Base-by-base conservation (phyloP, 35 echinoderm and acorn worm genomes). In the Ophioderma brevispina region DNA sequence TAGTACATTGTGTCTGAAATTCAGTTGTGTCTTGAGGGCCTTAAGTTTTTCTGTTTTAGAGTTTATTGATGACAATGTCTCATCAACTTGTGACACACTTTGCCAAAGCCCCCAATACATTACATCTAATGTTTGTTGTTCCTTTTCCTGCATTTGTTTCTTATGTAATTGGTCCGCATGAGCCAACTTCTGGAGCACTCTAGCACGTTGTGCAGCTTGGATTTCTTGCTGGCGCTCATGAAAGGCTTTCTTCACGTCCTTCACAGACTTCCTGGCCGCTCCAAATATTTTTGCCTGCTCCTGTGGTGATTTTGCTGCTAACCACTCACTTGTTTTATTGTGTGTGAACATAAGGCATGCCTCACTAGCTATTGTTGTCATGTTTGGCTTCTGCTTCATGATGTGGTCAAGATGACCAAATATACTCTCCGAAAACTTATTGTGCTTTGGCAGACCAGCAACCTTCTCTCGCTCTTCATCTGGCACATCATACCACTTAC, bases 51-150 rank as follows among this genome's bases (percentile, higher is more conserved):
- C 5, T 13, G 59, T 70, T 70, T 70, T 70, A 2, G 59, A 15
- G 3, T 8, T 8, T 70, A 70, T 80, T 80, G 33, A 36, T 80
- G 28, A 4, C 10, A 83, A 46, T 15, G 1, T 36, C 8, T 80
- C 39, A 52, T 89, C 76, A 38, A 63, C 76, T 31, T 41, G 38
- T 35, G 50, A 21, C 31, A 43, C 39, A 31, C 31, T 39, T 5
- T 89, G 76, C 87, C 87, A 89, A 17, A 89, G 31, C 21, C 76
- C 87, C 87, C 87, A 89, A 37, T 89, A 59, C 33, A 89, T 78
- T 23, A 89, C 40, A 31, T 77, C 30, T 13, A 41, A 0, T 30
- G 78, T 89, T 33, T 36, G 33, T 0, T 79, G 13, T 55, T 89
- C 76, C n/a, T n/a, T 8, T 33, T 55, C 33, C 39, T 89, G 14